Conservation (phyloP, 2,888 invertebrate genomes). For the Pogonocherus hispidulus region DNA sequence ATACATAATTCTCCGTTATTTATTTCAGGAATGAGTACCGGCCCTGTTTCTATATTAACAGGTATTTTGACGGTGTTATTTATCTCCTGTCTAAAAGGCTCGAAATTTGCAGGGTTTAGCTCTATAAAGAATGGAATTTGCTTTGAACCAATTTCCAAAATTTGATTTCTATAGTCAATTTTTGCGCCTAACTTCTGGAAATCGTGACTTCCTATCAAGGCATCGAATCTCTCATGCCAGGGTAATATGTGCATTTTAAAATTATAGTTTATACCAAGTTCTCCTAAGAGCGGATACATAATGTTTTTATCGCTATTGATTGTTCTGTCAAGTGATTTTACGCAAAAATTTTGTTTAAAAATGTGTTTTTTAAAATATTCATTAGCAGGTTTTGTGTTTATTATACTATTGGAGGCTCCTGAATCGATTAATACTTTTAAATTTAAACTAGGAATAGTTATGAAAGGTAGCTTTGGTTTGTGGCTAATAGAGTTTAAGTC, state of each 20-base stretch:
- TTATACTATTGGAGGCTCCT: slow-evolving; percentile 31
- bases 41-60: slow-evolving; percentile 1
- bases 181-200: slow-evolving; percentile 9
- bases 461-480: slow-evolving; percentile 44
- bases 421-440: slow-evolving; percentile 36
- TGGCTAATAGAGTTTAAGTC: slow-evolving; percentile 1
- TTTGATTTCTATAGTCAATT: slow-evolving; percentile 17
- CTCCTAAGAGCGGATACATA: background rate
- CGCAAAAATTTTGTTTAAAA: background rate
- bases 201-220: slow-evolving; percentile 10
- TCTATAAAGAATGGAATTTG: slow-evolving; percentile 18
- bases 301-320: background rate
- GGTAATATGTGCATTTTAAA: background rate
- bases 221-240: slow-evolving; percentile 13
- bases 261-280: background rate
- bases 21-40: slow-evolving; percentile 11
- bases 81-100: background rate
- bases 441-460: slow-evolving; percentile 16
- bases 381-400: slow-evolving; percentile 26
- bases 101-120: slow-evolving; percentile 3
- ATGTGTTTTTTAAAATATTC: slow-evolving; percentile 21
- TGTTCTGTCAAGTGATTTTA: background rate
- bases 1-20: background rate
- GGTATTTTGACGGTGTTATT: background rate
- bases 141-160: background rate